Evolutionary conservation across 2,113 vertebrate species (phyloP).

Genomic region (Phalacrocorax carbo): DNA sequence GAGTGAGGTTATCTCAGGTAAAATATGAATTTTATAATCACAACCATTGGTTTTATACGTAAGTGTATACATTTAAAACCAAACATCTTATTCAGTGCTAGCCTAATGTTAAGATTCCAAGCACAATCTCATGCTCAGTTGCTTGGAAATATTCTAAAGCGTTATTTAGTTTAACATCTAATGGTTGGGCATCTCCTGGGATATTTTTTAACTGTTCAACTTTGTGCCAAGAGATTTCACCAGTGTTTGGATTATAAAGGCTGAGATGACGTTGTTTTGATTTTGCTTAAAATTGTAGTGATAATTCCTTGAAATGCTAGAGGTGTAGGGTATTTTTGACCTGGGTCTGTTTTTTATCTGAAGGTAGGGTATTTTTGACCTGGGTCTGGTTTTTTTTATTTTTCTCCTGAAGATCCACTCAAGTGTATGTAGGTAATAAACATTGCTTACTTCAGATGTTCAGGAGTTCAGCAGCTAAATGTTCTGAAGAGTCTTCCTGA

Average conservation of each 20-base stretch:
- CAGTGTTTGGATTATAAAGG: neutral
- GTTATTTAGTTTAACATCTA: neutral
- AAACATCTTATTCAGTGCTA: neutral
- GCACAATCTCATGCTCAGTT: neutral
- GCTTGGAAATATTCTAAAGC: neutral
- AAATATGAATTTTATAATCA: neutral
- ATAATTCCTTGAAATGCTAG: neutral
- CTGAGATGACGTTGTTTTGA: neutral
- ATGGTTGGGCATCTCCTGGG: neutral
- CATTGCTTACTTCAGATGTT: neutral
- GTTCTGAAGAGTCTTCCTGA: neutral
- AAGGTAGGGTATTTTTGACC: neutral
- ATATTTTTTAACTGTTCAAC: neutral
- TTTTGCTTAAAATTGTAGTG: neutral
- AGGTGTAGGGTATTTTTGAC: neutral
- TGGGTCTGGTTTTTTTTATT: neutral
- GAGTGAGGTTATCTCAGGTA: neutral
- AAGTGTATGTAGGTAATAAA: neutral
- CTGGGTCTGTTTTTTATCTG: neutral
- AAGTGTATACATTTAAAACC: neutral
- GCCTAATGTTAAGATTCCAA: neutral
- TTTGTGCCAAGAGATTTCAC: neutral
- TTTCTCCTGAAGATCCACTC: neutral
- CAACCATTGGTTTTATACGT: neutral
- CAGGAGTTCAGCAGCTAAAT: neutral